Base-by-base conservation (phyloP, 2,113 vertebrate species). In the Notiomystis cincta region DNA sequence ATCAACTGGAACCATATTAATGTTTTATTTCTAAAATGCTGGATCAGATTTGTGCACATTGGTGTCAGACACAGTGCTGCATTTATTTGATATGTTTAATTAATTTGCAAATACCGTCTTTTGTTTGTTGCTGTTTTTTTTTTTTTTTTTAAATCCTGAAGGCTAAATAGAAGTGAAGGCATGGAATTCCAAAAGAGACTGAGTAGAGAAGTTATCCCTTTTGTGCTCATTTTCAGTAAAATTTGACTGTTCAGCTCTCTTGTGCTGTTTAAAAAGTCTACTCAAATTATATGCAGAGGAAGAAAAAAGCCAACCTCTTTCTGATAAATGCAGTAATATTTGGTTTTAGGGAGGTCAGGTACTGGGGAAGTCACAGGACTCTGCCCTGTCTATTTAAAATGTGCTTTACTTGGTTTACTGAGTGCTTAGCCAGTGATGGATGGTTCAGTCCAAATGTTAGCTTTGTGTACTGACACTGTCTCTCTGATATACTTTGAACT, bases 401-500 rank as follows among this genome's bases (percentile, higher is more conserved):
- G 47, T 88, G n/a, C 38, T 73, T 93, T 81, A 6, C 60, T 93
- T 77, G 38, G 25, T 96, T 95, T 90, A 48, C 60, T 77, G 75
- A 81, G 82, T 90, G 76, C 79, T 88, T 86, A 92, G 58, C 50
- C 70, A 35, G 75, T 88, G 90, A 90, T 93, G 71, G 79, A 95
- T 93, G 92, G 45, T 57, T 82, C 53, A 69, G 78, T 66, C 87
- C 75, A 58, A 93, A 75, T 53, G 90, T 90, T 83, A 86, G 92
- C 30, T 86, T 82, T 90, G 87, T 77, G 81, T 88, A 37, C 66
- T 88, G 91, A 58, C 88, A 64, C 54, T 87, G 61, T 89, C 57
- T 95, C 71, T 72, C 84, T 69, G 81, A 95, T 91, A 72, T 69
- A 77, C 89, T 87, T 91, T 89, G 94, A 97, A 96, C 87, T 64